A percentile compares a stretch with the other conserved stretches of the same genome.
Conservation (phyloP, 1,140 invertebrate genomes). For the Anastrepha obliqua region DNA sequence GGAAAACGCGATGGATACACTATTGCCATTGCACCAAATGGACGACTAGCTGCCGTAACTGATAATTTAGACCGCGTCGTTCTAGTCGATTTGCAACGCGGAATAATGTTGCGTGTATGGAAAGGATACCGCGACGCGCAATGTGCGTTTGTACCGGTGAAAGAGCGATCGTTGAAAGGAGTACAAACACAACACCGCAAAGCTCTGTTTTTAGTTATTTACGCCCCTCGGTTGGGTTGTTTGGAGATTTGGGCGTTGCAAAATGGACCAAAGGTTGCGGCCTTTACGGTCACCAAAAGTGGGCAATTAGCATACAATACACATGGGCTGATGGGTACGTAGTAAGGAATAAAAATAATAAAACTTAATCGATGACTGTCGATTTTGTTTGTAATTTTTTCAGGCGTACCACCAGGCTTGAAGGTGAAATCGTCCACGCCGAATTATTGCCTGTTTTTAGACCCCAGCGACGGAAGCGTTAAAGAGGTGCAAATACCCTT, state of each 20-base stretch:
- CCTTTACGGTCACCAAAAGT: conserved; percentile 90
- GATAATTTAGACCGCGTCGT: conserved; percentile 92
- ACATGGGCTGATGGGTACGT: conserved; percentile 85
- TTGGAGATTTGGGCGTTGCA: conserved; percentile 92
- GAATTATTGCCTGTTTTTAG: conserved; percentile 87
- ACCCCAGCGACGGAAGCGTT: conserved; percentile 84
- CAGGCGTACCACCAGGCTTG: conserved; percentile 65
- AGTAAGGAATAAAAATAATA: conserved; percentile 70
- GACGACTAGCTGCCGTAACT: conserved; percentile 85
- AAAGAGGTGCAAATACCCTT: conserved; percentile 92
- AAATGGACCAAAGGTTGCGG: conserved; percentile 90
- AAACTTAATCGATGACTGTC: conserved; percentile 70
- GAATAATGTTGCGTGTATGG: conserved; percentile 89
- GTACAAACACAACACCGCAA: conserved; percentile 74
- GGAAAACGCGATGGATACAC: conserved; percentile 82
- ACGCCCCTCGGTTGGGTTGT: conserved; percentile 87
- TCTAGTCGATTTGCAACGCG: conserved; percentile 87
- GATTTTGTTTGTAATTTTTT: conserved; percentile 40
- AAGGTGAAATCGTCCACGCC: conserved; percentile 76
- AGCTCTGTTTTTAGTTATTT: conserved; percentile 89
- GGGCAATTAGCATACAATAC: conserved; percentile 86
- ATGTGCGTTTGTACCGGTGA: conserved; percentile 85
- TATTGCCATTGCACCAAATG: conserved; percentile 86
- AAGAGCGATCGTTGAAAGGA: conserved; percentile 70
- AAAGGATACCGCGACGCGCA: conserved; percentile 97